Conservation (phyloP, 2,888 invertebrate genomes). For the Camptogramma bilineatum region DNA sequence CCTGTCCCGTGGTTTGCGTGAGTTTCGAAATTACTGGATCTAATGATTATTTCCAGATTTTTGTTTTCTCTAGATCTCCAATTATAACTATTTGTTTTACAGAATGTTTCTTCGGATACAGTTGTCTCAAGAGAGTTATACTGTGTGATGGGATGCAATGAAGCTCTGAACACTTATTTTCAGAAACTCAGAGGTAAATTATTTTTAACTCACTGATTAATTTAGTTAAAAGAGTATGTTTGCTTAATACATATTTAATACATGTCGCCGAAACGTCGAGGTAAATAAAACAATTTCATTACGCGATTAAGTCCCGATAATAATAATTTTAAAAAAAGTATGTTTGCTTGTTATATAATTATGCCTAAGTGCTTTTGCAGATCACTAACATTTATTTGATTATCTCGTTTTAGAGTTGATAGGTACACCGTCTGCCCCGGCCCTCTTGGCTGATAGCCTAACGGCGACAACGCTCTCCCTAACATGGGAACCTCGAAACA, state of each 20-base stretch:
- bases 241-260: not conserved
- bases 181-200: constrained; percentile 88
- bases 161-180: constrained; percentile 91
- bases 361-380: not conserved
- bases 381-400: not conserved
- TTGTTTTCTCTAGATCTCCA: not conserved
- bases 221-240: not conserved
- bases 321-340: no score
- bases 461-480: constrained; percentile 92
- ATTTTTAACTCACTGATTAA: not conserved
- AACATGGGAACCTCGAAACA: constrained; percentile 89
- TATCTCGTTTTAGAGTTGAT: constrained; percentile 80
- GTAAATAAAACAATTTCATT: no score
- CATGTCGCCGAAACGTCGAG: no score
- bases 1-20: constrained; percentile 93
- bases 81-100: constrained; percentile 52
- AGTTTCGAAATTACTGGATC: constrained; percentile 77
- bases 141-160: constrained; percentile 93
- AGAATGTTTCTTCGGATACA: constrained; percentile 90
- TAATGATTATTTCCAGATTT: not conserved
- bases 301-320: no score
- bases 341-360: not conserved
- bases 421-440: constrained; percentile 90
- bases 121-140: constrained; percentile 89
- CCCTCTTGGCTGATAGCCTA: constrained; percentile 91